Evolutionary conservation across 2,888 invertebrate genomes (phyloP), one percentile per base, ranked within the genome.

Genomic region (Diarsia brunnea): DNA sequence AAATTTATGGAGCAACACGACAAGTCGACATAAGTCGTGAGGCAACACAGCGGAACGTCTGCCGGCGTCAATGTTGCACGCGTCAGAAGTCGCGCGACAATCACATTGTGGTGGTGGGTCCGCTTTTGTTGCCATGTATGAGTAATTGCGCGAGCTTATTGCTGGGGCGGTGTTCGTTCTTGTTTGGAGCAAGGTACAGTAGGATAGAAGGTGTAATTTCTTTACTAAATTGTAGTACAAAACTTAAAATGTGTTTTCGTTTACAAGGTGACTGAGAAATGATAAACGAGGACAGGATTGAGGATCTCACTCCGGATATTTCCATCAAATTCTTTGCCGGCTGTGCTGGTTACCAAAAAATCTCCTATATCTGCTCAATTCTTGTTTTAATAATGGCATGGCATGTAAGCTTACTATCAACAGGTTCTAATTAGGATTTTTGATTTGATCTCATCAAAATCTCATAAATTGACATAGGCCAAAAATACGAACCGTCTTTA

Each of bases 41-140:
- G 24, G 69, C 82, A 78, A 45, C 81, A 77, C 76, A 75, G 84
- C 77, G 79, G 79, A 81, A 81, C 53, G 82, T 79, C 70, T 81
- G 63, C 69, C 66, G 67, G 55, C 82, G 69, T 79, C 78, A 82
- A 85, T 79, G 80, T 81, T 74, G 75, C 77, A 74, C 87, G 87
- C 82, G 87, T 86, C 86, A 87, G 77, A 79, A 85, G 61, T 73
- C 70, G 77, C 67, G 77, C 87, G 75, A 85, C 86, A 78, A 78
- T 86, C 80, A 82, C 87, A 78, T 79, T 84, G 86, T 75, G 74
- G 61, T 67, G 61, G 73, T 63, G 79, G 67, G 79, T 80, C 68
- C 66, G 85, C 86, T 85, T 80, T 86, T 86, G 85, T 86, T 77
- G 79, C 73, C 64, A 73, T 78, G 81, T 85, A 75, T 72, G 85